phyloP scores from a whole-genome alignment of 2,797 vertebrate genomes.

The Sebastiscus tertius region DNA sequence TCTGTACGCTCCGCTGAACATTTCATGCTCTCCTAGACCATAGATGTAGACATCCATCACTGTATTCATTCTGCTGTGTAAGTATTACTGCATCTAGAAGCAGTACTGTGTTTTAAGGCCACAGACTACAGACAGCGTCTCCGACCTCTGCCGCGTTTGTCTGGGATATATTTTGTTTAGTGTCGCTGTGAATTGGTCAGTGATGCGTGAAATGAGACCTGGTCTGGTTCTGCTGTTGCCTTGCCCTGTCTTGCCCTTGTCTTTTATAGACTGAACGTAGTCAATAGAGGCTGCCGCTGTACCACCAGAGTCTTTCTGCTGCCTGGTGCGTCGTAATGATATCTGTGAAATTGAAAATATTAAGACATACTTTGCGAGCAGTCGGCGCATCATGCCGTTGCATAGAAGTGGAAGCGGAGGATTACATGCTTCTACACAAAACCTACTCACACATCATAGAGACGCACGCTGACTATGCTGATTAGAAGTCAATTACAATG shows the following conservation, averaged over 20 bases:
- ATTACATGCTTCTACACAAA: background rate
- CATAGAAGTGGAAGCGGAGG: background rate
- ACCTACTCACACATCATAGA: background rate
- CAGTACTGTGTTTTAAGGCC: conserved; percentile 6
- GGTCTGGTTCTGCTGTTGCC: conserved; percentile 18
- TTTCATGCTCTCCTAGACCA: background rate
- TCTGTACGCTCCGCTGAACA: background rate
- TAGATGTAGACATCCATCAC: background rate
- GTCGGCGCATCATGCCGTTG: background rate
- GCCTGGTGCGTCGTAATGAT: conserved; percentile 6
- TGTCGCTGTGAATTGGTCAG: conserved; percentile 41
- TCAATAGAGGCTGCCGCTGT: conserved; percentile 11
- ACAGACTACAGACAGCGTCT: too few species aligned
- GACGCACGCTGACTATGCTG: background rate
- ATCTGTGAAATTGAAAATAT: conserved; percentile 27
- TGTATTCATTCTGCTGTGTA: background rate
- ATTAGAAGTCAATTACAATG: conserved; percentile 21
- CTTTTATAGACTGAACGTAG: conserved; percentile 5
- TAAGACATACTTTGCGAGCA: background rate
- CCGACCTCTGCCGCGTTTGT: background rate
- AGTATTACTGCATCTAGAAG: background rate
- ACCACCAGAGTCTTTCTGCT: background rate
- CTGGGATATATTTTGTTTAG: conserved; percentile 43
- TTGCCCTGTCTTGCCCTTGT: background rate
- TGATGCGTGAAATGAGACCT: conserved; percentile 57